Evolutionary conservation across 1,140 invertebrate genomes (phyloP), one percentile per base, ranked within the genome.

Genomic region (Musca vetustissima): DNA sequence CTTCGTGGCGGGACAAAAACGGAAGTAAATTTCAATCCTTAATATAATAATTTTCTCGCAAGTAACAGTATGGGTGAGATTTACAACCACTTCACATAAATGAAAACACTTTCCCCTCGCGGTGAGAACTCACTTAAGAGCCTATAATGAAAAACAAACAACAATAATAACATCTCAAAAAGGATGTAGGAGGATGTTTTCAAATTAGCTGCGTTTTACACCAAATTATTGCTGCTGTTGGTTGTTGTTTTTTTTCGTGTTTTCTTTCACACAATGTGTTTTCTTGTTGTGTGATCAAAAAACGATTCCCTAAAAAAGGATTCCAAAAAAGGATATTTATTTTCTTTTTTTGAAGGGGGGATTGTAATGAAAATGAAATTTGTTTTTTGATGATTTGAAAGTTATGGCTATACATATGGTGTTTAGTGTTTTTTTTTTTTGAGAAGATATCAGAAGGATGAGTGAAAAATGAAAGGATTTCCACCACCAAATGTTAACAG

Each of bases 201-300:
- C 52, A 55, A n/a, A 55, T 55, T 55, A 55, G 52, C 21, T 55
- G 52, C 52, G 22, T 55, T 55, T 55, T 55, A 55, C 52, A 55
- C 52, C 52, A 55, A 55, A 24, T 55, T 55, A 55, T 55, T 1
- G 14, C 21, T 55, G 19, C 28, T 32, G 28, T 32, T 32, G 28
- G n/a, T 32, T 32, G 13, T 22, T 55, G 49, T 52, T 21, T n/a
- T 52, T 11, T 22, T 22, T 13, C n/a, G n/a, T 13, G 7, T 6
- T 55, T 55, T 24, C 24, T 55, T 55, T 55, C 52, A 55, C 52
- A 22, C 52, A 55, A 24, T 55, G 24, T 55, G 52, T 55, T 22
- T n/a, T n/a, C n/a, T n/a, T n/a, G n/a, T n/a, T n/a, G n/a, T n/a
- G n/a, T n/a, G n/a, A n/a, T n/a, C n/a, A n/a, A n/a, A n/a, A n/a